Base-by-base conservation (phyloP, 2,113 vertebrate genomes). In the Sinocyclocheilus anophthalmus region DNA sequence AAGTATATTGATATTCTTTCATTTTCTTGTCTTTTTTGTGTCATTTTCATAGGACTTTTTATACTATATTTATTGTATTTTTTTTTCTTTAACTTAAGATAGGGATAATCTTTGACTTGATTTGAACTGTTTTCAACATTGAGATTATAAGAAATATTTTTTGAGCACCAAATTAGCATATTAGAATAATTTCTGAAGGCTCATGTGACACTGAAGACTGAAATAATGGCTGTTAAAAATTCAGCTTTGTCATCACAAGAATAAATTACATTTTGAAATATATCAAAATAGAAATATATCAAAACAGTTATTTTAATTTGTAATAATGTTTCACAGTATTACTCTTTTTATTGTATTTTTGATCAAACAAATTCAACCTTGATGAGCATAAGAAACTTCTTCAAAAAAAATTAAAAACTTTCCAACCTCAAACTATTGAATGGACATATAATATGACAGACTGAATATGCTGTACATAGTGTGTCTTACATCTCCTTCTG, bases 401-500 rank as follows among this genome's bases (percentile, higher is more conserved):
- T 65, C 30, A 1, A 12, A 30, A 67, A 65, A 4, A 1, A 1
- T 53, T 53, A 7, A 12, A 55, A 69, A 10, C 18, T 72, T 72
- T 39, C 3, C 16, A 72, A 39, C 33, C 37, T 5, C 3, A 72
- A 22, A 39, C 8, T 39, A 39, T 45, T 48, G 2, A 48, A 75
- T 75, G 4, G 22, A 13, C 22, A 39, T 75, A 45, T 48, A 59
- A 45, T 14, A 24, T 30, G 48, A 33, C 75, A 55, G 8, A n/a
- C 55, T 42, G 12, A 61, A 63, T 45, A 14, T 78, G 53, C 5
- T 55, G 26, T 22, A 14, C 4, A n/a, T 24, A 30, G 12, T 78
- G 18, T 37, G 77, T 89, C 94, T 93, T 92, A 96, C 94, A 13
- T 96, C 94, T 85, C 93, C 95, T 85, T 95, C 90, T 30, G 93